Base-by-base conservation (phyloP, 1,140 invertebrate species). In the Nautilus pompilius region DNA sequence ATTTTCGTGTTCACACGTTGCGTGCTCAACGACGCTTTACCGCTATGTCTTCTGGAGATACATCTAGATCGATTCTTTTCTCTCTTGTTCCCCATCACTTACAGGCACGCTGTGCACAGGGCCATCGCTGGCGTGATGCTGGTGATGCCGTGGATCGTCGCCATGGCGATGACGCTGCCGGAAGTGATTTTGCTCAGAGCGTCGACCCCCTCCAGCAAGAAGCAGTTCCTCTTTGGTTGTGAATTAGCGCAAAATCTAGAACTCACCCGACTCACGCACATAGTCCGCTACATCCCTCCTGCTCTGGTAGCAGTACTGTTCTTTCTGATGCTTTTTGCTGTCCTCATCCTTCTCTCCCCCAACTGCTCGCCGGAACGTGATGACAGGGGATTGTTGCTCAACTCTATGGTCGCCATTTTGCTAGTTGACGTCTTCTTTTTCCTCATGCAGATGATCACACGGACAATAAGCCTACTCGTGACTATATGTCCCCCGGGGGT, bases 391-490 rank as follows among this genome's bases (percentile, higher is more conserved):
- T 53, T 28, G 26, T 24, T 53, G 26, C 6, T 53, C 20, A 53
- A 53, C 49, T 53, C 49, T 15, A 53, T 53, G 49, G 49, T 53
- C 26, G 49, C 49, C 26, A 22, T 53, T 28, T 28, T 53, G 8
- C 24, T 53, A 28, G 49, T 53, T 15, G 49, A 53, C 26, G 49
- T 53, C 17, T 53, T 53, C 20, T 53, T 53, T 24, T 53, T 53
- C 20, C 49, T 53, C 26, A 53, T 53, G 49, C 49, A 53, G 29
- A 53, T 53, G 49, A 53, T 53, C 29, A 53, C 49, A 28, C 49
- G 49, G 29, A 53, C 49, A 20, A 53, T 53, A 53, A 53, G 49
- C 26, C 49, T 53, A 28, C 24, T 53, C 15, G 49, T 28, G 4
- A 17, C 22, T 28, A 53, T 53, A 4, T 53, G 49, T 26, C 49